phyloP scores from a whole-genome alignment of 1,140 invertebrate genomes.

The Drosophila jambulina region DNA sequence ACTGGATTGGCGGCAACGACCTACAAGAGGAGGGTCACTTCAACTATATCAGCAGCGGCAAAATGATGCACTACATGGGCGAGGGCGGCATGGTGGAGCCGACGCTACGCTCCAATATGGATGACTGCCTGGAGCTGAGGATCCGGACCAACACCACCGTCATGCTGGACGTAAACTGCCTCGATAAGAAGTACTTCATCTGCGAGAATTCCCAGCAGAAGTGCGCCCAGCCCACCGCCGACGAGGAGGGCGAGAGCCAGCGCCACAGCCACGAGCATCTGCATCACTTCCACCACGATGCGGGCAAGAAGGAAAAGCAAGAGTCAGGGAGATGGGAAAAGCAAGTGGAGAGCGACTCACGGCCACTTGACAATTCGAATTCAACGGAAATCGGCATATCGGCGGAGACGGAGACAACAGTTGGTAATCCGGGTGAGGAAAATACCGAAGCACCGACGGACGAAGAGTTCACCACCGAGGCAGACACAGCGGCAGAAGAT shows the following conservation, averaged over 20 bases:
- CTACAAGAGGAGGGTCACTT: slow-evolving; percentile 59
- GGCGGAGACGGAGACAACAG: background rate
- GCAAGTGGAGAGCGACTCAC: slow-evolving; percentile 55
- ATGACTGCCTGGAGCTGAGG: slow-evolving; percentile 65
- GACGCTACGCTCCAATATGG: slow-evolving; percentile 56
- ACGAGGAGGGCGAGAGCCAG: background rate
- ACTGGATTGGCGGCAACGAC: slow-evolving; percentile 69
- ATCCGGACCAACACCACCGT: slow-evolving; percentile 41
- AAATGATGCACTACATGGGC: slow-evolving; percentile 39
- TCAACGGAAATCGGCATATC: slow-evolving; percentile 50
- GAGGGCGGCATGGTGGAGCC: slow-evolving; percentile 14
- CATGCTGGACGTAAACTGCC: slow-evolving; percentile 63
- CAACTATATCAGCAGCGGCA: slow-evolving; percentile 59
- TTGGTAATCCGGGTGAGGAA: background rate
- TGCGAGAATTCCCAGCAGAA: slow-evolving; percentile 34
- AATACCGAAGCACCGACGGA: background rate
- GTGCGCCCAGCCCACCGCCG: slow-evolving; percentile 37
- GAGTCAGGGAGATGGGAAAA: background rate
- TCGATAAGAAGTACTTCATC: slow-evolving; percentile 62
- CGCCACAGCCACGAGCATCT: slow-evolving; percentile 70
- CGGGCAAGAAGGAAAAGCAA: slow-evolving; percentile 15
- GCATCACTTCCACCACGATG: slow-evolving; percentile 73
- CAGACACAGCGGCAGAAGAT: background rate
- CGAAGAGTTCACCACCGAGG: background rate
- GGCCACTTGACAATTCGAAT: slow-evolving; percentile 65